These are phyloP conservation scores for Oncorhynchus keta DNA, from an alignment of 2,113 vertebrate species.

Conservation along the genomic window DNA sequence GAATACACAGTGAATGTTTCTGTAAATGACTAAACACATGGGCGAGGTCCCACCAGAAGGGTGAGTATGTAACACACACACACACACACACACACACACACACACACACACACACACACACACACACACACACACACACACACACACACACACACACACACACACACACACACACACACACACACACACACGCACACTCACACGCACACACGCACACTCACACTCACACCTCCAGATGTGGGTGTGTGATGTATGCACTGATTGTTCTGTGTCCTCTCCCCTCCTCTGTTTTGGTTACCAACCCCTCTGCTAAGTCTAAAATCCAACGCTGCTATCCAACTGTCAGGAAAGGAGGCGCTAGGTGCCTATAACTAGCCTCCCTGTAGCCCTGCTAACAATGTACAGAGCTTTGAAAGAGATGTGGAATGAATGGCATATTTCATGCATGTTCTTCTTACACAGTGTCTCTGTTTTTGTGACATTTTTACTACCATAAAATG, in stretches of 20 bases:
- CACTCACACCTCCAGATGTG: constrained; percentile 46
- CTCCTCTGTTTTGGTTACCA: constrained; percentile 61
- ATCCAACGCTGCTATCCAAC: constrained; percentile 27
- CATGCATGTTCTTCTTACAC: no score
- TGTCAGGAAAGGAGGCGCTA: constrained; percentile 38
- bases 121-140: constrained; percentile 15
- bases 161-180: constrained; percentile 26
- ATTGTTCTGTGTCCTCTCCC: constrained; percentile 52
- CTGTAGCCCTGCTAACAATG: no score
- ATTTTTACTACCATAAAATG: no score
- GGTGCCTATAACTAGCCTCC: not conserved
- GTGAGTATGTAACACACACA: constrained; percentile 27
- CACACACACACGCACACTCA: constrained; percentile 12
- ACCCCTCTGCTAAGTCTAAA: constrained; percentile 50
- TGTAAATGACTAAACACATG: constrained; percentile 62
- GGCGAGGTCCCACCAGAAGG: constrained; percentile 52
- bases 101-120: constrained; percentile 12
- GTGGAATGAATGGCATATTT: no score
- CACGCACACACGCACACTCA: constrained; percentile 7
- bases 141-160: constrained; percentile 19
- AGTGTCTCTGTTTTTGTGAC: no score
- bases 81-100: constrained; percentile 7
- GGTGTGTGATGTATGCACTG: constrained; percentile 43
- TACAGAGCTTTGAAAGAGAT: not conserved
- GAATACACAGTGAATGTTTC: constrained; percentile 60